Base-by-base conservation (phyloP, 2,888 invertebrate species). In the Nymphalis c-album region DNA sequence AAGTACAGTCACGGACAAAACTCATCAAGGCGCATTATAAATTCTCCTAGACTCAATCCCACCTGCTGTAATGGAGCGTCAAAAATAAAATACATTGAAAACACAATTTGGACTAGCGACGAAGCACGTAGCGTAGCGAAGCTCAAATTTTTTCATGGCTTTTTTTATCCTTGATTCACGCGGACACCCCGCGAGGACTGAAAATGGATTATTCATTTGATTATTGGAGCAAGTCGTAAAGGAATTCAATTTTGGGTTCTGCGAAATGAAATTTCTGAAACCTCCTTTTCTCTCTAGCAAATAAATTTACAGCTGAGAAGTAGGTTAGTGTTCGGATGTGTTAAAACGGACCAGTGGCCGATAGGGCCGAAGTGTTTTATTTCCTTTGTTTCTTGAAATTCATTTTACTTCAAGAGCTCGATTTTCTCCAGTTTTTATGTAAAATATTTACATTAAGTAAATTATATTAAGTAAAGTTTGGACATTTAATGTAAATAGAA, bases 171-270 rank as follows among this genome's bases (percentile, higher is more conserved):
- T 72, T 75, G 77, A 76, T 75, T 77, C 77, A 65, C 76, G 71
- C 78, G 75, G 76, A 79, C 80, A 76, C 77, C 77, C 79, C 76
- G 70, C 76, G 71, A 74, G 73, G 73, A 69, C 78, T 75, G 78
- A 85, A 88, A 90, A 84, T 86, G 80, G 86, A 89, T 89, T 88
- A 88, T 87, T 89, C 87, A 90, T 88, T 88, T 85, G 86, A 88
- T 90, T 90, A 89, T 86, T 77, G 87, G 77, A 83, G 82, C 84
- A 86, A 69, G 83, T 85, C 85, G 86, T 83, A 82, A 83, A 86
- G 82, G 80, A 89, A 90, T 87, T 88, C 86, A 85, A 90, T 90
- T 90, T 88, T 82, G 78, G 82, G 80, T 85, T 82, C 80, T 73
- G 75, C 80, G 78, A 83, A 90, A 90, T 84, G 77, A 84, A 88